A percentile compares a stretch with the other conserved stretches of the same genome.
phyloP scores from a whole-genome alignment of 1,140 invertebrate species.

The Diachasma alloeum region DNA sequence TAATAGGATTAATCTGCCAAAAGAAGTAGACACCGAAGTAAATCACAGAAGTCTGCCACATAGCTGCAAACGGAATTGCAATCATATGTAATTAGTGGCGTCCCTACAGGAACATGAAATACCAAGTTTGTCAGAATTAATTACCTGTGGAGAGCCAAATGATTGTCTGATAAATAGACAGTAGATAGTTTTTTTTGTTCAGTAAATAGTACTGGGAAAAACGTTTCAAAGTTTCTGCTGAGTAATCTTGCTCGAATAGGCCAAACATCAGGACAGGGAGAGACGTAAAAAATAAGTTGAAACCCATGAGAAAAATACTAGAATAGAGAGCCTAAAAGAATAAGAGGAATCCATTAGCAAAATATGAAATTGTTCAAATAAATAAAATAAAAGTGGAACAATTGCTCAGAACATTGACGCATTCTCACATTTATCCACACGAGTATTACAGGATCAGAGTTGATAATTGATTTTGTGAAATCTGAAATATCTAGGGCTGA shows the following conservation, averaged over 20 bases:
- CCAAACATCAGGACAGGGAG: constrained; percentile 76
- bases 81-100: not conserved
- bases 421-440: too few relatives aligned
- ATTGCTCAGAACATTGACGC: too few relatives aligned
- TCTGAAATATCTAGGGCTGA: too few relatives aligned
- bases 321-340: constrained; percentile 72
- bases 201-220: constrained; percentile 72
- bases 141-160: constrained; percentile 71
- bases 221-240: constrained; percentile 68
- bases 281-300: constrained; percentile 79
- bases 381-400: not conserved
- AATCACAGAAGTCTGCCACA: constrained; percentile 68
- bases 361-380: not conserved
- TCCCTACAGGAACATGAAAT: constrained; percentile 4
- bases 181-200: constrained; percentile 72
- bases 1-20: constrained; percentile 56
- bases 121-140: not conserved
- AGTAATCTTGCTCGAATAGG: constrained; percentile 76
- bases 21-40: constrained; percentile 66
- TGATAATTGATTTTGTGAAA: too few relatives aligned
- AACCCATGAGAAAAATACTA: constrained; percentile 76
- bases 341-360: constrained; percentile 30
- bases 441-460: too few relatives aligned
- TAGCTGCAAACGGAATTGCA: constrained; percentile 55
- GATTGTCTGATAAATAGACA: constrained; percentile 72